Evolutionary conservation across 2,113 vertebrate species (phyloP).

Genomic region (Symphodus melops): DNA sequence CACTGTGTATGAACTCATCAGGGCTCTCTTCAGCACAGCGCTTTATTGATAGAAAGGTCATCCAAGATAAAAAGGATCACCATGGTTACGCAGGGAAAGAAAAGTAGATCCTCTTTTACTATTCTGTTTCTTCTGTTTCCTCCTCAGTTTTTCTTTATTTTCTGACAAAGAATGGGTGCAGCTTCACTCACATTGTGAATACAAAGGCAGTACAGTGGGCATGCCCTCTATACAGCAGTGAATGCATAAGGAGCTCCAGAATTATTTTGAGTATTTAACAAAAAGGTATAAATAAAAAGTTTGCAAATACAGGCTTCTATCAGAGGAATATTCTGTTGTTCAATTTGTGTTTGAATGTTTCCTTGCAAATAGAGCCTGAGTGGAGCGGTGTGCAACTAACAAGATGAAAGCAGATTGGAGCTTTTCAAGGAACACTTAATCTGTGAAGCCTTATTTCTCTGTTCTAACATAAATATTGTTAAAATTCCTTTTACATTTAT

Average conservation of each 20-base stretch:
- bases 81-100: slow-evolving; percentile 62
- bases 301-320: not conserved
- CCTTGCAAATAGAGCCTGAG: slow-evolving; percentile 27
- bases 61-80: slow-evolving; percentile 60
- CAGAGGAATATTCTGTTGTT: not conserved
- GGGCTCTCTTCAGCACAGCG: slow-evolving; percentile 40
- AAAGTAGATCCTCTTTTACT: slow-evolving; percentile 40
- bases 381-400: slow-evolving; percentile 34
- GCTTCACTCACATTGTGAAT: slow-evolving; percentile 31
- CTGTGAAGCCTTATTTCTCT: slow-evolving; percentile 43
- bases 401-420: slow-evolving; percentile 60
- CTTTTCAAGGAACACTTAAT: slow-evolving; percentile 46
- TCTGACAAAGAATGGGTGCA: slow-evolving; percentile 25
- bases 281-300: slow-evolving; percentile 26
- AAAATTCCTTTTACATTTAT: slow-evolving; percentile 33
- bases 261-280: slow-evolving; percentile 28
- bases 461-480: slow-evolving; percentile 51
- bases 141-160: not conserved
- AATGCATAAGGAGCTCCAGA: slow-evolving; percentile 20
- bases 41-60: slow-evolving; percentile 78
- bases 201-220: slow-evolving; percentile 7
- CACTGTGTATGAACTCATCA: slow-evolving; percentile 52
- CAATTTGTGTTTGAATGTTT: slow-evolving; percentile 17
- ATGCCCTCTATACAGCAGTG: slow-evolving; percentile 7
- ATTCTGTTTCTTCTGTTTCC: slow-evolving; percentile 24